These are phyloP conservation scores for Peromyscus melanophrys DNA, from an alignment of 2,797 vertebrate species.

Conservation along the genomic window DNA sequence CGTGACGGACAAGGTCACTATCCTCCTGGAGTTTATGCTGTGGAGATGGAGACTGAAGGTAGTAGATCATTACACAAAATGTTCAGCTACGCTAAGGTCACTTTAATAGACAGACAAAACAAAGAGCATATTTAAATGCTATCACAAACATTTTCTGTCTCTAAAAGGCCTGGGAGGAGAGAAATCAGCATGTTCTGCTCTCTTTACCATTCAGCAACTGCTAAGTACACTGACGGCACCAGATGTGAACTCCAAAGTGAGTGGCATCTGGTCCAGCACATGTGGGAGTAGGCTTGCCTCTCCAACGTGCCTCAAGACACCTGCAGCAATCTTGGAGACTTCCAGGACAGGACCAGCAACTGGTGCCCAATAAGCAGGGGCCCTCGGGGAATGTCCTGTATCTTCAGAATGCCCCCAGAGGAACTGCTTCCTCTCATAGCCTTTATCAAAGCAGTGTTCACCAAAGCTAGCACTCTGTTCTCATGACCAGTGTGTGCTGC, in stretches of 20 bases:
- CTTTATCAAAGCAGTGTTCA: not conserved
- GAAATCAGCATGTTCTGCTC: conserved; percentile 77
- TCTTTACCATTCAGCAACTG: conserved; percentile 83
- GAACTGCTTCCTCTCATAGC: not conserved
- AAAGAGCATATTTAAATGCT: not conserved
- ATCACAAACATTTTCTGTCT: not conserved
- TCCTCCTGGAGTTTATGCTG: not conserved
- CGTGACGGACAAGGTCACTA: not conserved
- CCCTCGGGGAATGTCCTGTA: not conserved
- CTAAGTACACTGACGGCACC: conserved; percentile 84
- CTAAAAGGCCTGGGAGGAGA: conserved; percentile 70
- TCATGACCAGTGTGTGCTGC: not conserved
- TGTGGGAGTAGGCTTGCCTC: not conserved
- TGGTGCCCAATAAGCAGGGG: not conserved
- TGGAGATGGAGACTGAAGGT: not conserved
- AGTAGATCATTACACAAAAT: not conserved
- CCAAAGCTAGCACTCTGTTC: not conserved
- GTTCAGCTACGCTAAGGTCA: not conserved
- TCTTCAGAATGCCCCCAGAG: not conserved
- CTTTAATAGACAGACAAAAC: not conserved
- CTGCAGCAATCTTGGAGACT: not conserved
- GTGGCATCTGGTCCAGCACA: conserved; percentile 79
- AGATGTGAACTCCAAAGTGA: conserved; percentile 85
- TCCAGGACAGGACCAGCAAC: not conserved
- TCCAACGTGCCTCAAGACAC: conserved; percentile 5